These are phyloP conservation scores for Condylostylus longicornis DNA, from an alignment of 1,140 invertebrate species.

Conservation along the genomic window DNA sequence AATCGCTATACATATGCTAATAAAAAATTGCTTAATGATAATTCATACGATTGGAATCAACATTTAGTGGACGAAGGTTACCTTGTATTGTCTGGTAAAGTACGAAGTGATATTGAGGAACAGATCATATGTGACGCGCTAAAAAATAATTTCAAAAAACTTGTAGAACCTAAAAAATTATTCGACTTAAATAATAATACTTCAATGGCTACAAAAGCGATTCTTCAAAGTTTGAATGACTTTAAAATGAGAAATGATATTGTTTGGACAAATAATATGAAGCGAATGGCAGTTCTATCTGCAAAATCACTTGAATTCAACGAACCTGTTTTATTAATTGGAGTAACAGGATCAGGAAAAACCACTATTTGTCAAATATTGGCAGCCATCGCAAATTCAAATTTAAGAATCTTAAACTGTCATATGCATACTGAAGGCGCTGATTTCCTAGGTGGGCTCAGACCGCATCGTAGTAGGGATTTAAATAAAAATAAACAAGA, in stretches of 20 bases:
- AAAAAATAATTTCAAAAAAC: conserved; percentile 69
- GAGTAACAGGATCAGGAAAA: conserved; percentile 97
- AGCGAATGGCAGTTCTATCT: conserved; percentile 80
- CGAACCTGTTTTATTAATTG: conserved; percentile 91
- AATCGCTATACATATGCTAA: conserved; percentile 72
- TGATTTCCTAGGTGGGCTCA: conserved; percentile 90
- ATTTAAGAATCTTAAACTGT: conserved; percentile 79
- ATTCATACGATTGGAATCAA: conserved; percentile 91
- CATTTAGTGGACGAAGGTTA: conserved; percentile 96
- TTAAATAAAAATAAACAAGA: conserved; percentile 29
- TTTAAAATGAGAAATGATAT: conserved; percentile 57
- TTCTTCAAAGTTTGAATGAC: conserved; percentile 50
- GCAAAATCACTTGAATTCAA: conserved; percentile 78
- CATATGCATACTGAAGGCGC: conserved; percentile 97
- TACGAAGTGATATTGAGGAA: conserved; percentile 67
- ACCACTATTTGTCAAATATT: conserved; percentile 90
- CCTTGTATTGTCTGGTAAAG: conserved; percentile 82
- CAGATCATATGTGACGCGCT: conserved; percentile 64
- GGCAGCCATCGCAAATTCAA: conserved; percentile 46
- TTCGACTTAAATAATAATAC: conserved; percentile 60
- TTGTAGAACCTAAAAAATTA: conserved; percentile 54
- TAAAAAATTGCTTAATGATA: conserved; percentile 32
- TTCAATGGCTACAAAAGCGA: conserved; percentile 57
- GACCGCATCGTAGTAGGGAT: conserved; percentile 60
- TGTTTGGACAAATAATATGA: conserved; percentile 88